Percentiles rank a stretch among this genome's conserved stretches.
Evolutionary conservation across 2,888 invertebrate genomes (phyloP).

Genomic region (Coleophora flavipennella): DNA sequence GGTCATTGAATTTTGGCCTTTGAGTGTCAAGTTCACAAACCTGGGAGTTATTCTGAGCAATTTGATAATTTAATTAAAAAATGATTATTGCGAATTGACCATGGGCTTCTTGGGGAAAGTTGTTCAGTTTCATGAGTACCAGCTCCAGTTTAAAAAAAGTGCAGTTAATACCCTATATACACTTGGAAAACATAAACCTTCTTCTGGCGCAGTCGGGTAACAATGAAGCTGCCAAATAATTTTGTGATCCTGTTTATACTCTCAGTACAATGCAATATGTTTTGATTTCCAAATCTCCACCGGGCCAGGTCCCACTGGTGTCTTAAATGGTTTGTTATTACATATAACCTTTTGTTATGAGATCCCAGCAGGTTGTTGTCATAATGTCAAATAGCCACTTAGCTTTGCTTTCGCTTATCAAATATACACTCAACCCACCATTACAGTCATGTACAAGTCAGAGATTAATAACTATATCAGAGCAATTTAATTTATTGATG

Average conservation of each 20-base stretch:
- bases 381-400: constrained; percentile 17
- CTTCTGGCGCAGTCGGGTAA: too few species aligned
- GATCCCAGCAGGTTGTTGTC: constrained; percentile 24
- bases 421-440: constrained; percentile 1
- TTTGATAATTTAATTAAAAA: too few species aligned
- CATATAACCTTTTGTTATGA: constrained; percentile 28
- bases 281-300: neutral
- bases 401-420: constrained; percentile 8
- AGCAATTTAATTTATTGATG: neutral
- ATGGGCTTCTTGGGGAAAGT: too few species aligned
- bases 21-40: too few species aligned
- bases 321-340: constrained; percentile 14
- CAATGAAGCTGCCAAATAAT: neutral
- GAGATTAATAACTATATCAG: neutral
- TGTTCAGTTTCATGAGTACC: too few species aligned
- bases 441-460: constrained; percentile 1
- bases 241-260: too few species aligned
- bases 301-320: constrained; percentile 15
- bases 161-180: too few species aligned
- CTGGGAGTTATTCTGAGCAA: too few species aligned
- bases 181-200: too few species aligned
- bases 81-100: too few species aligned
- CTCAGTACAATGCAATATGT: neutral
- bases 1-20: too few species aligned
- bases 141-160: too few species aligned